Base-by-base conservation (phyloP, 2,888 invertebrate species). In the Zelleria hepariella region DNA sequence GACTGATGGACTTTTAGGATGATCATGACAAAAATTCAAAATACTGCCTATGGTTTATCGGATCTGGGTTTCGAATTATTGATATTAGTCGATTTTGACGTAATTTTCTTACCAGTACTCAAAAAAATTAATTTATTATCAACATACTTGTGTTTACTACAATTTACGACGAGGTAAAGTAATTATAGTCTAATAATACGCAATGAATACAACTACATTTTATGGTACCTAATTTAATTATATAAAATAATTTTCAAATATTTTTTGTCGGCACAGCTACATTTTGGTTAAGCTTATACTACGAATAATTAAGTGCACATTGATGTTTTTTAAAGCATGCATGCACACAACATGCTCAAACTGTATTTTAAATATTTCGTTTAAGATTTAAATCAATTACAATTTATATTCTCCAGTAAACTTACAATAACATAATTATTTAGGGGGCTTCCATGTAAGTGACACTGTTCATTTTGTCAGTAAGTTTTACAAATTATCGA, bases 21-120 rank as follows among this genome's bases (percentile, higher is more conserved):
- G 62, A 59, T 53, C 71, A 70, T 72, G 71, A 70, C 70, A 71
- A 68, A 69, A 24, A n/a, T 49, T 20, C 7, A 15, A 42, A 42
- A 42, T 42, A 15, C 32, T 32, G 32, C 32, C 32, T 42, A 15
- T 42, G 32, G 15, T 42, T 42, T 42, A 15, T 15, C 32, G 15
- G n/a, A n/a, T n/a, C 15, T 42, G 32, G 32, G 32, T 42, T 42
- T 42, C 32, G 32, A 42, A 42, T 42, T n/a, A n/a, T n/a, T 15
- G 32, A 42, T 42, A 42, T 42, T 42, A 42, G 32, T 32, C 32
- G 7, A 32, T 32, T n/a, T 32, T 32, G 32, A 32, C 32, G 32
- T 42, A 42, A 42, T 15, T 42, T 42, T 15, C 32, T 42, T 42
- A 10, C 10, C 49, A 49, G 49, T 49, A 49, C 49, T 49, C 49